These are phyloP conservation scores for Protonibea diacanthus DNA, from an alignment of 2,797 vertebrate genomes.

Conservation along the genomic window DNA sequence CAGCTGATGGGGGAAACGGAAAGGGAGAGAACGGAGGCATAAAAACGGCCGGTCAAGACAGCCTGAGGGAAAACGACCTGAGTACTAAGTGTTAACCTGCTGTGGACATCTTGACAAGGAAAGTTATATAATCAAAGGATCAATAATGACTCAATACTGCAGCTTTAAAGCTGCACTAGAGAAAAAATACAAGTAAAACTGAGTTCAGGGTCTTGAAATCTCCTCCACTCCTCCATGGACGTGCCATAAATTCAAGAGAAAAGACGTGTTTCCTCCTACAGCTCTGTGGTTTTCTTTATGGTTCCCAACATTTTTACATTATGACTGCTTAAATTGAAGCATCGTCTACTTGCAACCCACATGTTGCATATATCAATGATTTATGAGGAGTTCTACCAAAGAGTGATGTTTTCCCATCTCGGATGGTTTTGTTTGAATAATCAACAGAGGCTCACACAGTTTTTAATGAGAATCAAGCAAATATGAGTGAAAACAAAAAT, in stretches of 20 bases:
- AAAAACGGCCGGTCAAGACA: constrained; percentile 38
- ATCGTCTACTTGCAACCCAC: background rate
- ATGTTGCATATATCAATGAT: background rate
- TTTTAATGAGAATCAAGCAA: background rate
- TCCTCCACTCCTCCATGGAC: background rate
- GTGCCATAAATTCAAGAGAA: no score
- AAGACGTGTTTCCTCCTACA: background rate
- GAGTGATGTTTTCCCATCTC: no score
- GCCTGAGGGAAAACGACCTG: background rate
- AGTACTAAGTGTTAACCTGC: constrained; percentile 20
- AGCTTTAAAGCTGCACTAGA: background rate
- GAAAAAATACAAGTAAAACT: background rate
- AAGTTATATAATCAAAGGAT: background rate
- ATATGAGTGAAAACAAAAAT: background rate
- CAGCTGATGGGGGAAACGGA: constrained; percentile 30
- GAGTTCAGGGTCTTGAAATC: background rate
- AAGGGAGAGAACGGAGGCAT: constrained; percentile 25
- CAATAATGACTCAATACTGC: background rate
- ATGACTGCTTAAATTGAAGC: background rate
- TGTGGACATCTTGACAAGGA: background rate
- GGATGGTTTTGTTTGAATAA: background rate
- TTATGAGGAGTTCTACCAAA: background rate
- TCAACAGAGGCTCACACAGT: background rate
- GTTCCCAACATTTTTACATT: background rate
- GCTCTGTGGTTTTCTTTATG: background rate